These are phyloP conservation scores for Entomyzon cyanotis DNA, from an alignment of 2,113 vertebrate genomes.

Conservation along the genomic window DNA sequence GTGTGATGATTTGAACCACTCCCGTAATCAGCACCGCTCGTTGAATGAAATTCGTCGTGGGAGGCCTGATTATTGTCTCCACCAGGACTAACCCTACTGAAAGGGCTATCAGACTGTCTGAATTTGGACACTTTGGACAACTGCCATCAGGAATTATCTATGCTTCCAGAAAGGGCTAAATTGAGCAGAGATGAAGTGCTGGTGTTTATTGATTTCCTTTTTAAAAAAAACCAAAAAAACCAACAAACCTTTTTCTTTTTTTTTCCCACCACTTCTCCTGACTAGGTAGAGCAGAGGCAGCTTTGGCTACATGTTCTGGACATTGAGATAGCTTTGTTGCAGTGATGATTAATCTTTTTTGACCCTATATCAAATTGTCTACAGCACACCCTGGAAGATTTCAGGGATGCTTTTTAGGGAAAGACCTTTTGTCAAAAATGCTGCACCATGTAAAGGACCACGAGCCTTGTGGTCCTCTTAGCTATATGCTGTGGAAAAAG, in stretches of 20 bases:
- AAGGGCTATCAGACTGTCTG: constrained; percentile 57
- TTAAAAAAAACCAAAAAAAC: neutral
- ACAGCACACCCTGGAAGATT: neutral
- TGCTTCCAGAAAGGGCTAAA: constrained; percentile 57
- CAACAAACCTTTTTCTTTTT: neutral
- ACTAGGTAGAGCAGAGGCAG: neutral
- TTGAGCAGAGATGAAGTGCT: constrained; percentile 57
- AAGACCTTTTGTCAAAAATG: neutral
- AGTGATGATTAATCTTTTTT: neutral
- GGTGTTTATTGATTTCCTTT: constrained; percentile 44
- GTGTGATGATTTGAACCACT: constrained; percentile 32
- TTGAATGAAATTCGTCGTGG: constrained; percentile 52
- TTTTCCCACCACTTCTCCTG: neutral
- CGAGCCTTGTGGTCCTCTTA: neutral
- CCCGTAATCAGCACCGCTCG: neutral
- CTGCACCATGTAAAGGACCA: rapidly evolving
- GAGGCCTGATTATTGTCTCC: constrained; percentile 59
- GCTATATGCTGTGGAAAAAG: neutral
- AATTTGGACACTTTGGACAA: constrained; percentile 49
- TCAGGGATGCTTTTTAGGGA: neutral
- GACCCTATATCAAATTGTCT: neutral
- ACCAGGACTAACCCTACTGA: constrained; percentile 39
- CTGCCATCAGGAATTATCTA: constrained; percentile 54
- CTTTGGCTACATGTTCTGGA: neutral
- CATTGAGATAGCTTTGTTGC: neutral